Conservation (phyloP, 2,113 vertebrate species). For the Chrysemys picta region DNA sequence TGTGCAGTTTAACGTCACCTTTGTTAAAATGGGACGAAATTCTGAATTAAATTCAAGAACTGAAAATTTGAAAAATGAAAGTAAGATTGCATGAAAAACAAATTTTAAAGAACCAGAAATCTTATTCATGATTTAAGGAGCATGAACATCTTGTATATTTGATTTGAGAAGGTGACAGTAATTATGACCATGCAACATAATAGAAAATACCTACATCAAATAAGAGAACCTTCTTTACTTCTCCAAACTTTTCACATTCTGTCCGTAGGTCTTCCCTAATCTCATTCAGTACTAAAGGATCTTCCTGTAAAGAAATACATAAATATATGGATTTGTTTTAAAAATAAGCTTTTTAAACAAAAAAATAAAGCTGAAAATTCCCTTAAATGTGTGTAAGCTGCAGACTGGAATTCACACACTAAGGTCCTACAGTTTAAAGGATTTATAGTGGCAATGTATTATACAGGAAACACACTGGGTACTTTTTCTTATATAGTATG, state of each 20-base stretch:
- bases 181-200: neutral
- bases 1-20: neutral
- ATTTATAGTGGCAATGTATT: neutral
- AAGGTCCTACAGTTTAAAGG: neutral
- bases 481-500: neutral
- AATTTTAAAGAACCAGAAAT: neutral
- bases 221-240: constrained; percentile 95
- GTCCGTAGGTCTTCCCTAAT: constrained; percentile 93
- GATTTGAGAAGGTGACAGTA: neutral
- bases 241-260: constrained; percentile 97
- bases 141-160: neutral
- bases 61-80: neutral
- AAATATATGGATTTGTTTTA: neutral
- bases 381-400: neutral
- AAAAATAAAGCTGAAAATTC: neutral
- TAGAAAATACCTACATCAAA: constrained; percentile 90
- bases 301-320: constrained; percentile 83
- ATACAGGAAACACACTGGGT: neutral
- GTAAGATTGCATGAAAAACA: neutral
- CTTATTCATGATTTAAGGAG: neutral
- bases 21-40: neutral
- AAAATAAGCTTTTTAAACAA: neutral
- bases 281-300: constrained; percentile 94
- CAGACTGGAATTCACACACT: neutral
- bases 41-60: neutral